A percentile compares a stretch with the other conserved stretches of the same genome.
These are phyloP conservation scores for Naja naja DNA, from an alignment of 2,113 vertebrate genomes.

Conservation along the genomic window DNA sequence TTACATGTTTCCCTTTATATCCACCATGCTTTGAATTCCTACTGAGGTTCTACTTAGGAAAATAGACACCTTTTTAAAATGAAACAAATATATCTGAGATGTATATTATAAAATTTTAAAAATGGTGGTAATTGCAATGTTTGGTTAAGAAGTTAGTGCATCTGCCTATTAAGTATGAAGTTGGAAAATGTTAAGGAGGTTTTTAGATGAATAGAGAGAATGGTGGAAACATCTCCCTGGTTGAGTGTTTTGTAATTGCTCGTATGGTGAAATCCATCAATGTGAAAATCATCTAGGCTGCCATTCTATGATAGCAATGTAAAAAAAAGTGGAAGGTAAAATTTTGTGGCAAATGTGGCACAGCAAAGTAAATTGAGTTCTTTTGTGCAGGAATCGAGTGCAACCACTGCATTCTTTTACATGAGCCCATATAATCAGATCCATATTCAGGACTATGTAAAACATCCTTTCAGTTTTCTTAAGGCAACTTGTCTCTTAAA, in stretches of 20 bases:
- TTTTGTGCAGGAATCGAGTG: neutral
- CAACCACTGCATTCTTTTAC: neutral
- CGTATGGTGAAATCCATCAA: neutral
- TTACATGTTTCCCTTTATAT: neutral
- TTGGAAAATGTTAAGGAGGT: neutral
- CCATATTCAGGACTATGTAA: slow-evolving; percentile 5
- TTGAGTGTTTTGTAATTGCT: neutral
- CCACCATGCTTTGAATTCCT: neutral
- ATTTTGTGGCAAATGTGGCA: neutral
- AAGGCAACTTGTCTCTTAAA: slow-evolving; percentile 47
- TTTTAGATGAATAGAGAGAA: neutral
- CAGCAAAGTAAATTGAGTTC: neutral
- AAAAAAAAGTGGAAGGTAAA: neutral
- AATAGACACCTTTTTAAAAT: neutral
- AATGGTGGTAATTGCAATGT: neutral
- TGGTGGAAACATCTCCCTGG: neutral
- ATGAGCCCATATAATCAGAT: neutral
- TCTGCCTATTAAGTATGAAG: neutral
- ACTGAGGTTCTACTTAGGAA: neutral
- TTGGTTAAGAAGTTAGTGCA: neutral
- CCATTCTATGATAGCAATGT: neutral
- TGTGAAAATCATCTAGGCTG: neutral
- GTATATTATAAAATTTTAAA: neutral
- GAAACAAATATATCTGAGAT: neutral
- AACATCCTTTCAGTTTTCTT: slow-evolving; percentile 44